A percentile compares a stretch with the other conserved stretches of the same genome.
Evolutionary conservation across 2,888 invertebrate species (phyloP).

Genomic region (Leucophenga montana): DNA sequence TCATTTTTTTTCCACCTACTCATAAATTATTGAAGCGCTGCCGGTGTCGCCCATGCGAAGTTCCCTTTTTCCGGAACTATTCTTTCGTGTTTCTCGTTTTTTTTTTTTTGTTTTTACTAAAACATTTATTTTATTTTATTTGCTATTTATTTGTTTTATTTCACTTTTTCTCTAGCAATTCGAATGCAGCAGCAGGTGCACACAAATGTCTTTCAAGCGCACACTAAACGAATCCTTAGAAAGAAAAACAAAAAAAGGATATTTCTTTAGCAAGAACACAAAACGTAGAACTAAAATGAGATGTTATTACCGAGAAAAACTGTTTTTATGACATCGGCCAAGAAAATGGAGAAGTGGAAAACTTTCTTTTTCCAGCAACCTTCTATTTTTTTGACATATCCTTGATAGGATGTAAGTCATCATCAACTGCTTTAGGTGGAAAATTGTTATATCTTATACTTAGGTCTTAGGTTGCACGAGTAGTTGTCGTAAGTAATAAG

Average conservation of each 20-base stretch:
- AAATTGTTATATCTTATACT: too few relatives aligned
- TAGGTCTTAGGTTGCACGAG: too few relatives aligned
- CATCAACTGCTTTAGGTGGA: too few relatives aligned
- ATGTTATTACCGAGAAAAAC: conserved; percentile 24
- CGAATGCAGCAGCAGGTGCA: conserved; percentile 14
- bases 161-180: neutral
- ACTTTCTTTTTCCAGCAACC: neutral
- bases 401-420: neutral
- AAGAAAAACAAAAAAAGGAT: neutral
- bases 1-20: conserved; percentile 11
- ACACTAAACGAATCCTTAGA: neutral
- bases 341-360: neutral
- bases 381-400: neutral
- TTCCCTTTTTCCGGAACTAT: neutral
- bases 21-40: conserved; percentile 26
- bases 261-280: too few relatives aligned
- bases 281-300: conserved; percentile 23
- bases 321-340: neutral
- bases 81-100: neutral
- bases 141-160: conserved; percentile 15
- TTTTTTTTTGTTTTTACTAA: neutral
- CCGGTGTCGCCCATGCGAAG: conserved; percentile 10
- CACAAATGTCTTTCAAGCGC: neutral
- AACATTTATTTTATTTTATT: neutral
- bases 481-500: neutral